Conservation (phyloP, 2,113 vertebrate genomes). For the Corydoras maculifer region DNA sequence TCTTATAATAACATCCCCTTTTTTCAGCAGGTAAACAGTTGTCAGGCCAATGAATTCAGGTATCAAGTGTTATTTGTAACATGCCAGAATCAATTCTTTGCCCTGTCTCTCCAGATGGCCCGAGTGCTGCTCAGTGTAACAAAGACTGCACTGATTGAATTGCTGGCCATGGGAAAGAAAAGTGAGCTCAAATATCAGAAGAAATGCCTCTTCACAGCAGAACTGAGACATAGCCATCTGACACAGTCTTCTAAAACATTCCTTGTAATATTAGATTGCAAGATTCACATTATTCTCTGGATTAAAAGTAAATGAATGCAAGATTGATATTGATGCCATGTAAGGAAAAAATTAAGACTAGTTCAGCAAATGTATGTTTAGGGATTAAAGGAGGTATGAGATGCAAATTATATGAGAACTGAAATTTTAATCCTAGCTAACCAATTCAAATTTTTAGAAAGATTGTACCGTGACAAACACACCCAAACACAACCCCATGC, state of each 20-base stretch:
- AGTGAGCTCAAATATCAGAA: slow-evolving; percentile 55
- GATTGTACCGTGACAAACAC: too few species aligned
- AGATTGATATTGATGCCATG: too few species aligned
- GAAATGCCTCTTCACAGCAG: slow-evolving; percentile 49
- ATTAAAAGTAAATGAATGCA: too few species aligned
- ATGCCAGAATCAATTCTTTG: slow-evolving; percentile 57
- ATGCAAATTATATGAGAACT: too few species aligned
- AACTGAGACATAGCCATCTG: slow-evolving; percentile 46
- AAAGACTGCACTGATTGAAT: slow-evolving; percentile 55
- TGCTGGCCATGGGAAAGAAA: slow-evolving; percentile 28
- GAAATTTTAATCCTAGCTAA: too few species aligned
- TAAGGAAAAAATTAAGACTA: too few species aligned
- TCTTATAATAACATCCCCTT: slow-evolving; percentile 29
- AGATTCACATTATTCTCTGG: too few species aligned
- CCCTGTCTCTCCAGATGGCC: slow-evolving; percentile 49
- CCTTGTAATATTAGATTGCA: too few species aligned
- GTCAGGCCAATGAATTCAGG: slow-evolving; percentile 52
- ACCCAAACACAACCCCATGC: too few species aligned
- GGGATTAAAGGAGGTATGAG: too few species aligned
- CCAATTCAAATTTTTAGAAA: too few species aligned
- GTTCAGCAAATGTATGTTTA: too few species aligned
- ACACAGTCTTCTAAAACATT: slow-evolving; percentile 14
- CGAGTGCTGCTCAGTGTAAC: slow-evolving; percentile 53
- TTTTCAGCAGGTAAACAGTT: slow-evolving; percentile 28
- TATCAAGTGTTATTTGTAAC: slow-evolving; percentile 60